These are phyloP conservation scores for Mastomys coucha DNA, from an alignment of 2,113 vertebrate species.

Conservation along the genomic window DNA sequence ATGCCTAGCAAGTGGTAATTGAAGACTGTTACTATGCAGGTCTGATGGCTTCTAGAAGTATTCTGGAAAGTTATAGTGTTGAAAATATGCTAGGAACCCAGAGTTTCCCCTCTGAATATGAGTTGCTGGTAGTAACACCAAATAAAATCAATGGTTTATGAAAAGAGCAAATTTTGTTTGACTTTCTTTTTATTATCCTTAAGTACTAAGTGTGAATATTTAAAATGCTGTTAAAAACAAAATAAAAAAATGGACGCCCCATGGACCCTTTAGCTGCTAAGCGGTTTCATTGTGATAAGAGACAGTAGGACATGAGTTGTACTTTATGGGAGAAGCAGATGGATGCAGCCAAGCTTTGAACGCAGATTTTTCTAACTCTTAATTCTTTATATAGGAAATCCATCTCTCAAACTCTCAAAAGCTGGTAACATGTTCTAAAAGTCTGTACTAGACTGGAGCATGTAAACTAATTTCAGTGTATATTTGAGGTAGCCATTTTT, in stretches of 20 bases:
- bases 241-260: conserved; percentile 64
- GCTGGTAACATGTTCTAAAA: neutral
- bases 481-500: neutral
- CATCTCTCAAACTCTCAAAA: neutral
- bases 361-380: neutral
- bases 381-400: neutral
- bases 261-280: neutral
- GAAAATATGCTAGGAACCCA: neutral
- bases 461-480: neutral
- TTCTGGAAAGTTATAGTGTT: conserved; percentile 68
- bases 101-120: conserved; percentile 77
- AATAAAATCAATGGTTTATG: conserved; percentile 62
- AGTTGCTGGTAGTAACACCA: conserved; percentile 76
- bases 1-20: conserved; percentile 84
- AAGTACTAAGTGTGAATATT: conserved; percentile 74
- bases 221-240: conserved; percentile 43
- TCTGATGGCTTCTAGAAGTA: conserved; percentile 78
- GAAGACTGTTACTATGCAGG: conserved; percentile 85
- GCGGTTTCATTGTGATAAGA: neutral
- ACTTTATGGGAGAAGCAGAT: neutral
- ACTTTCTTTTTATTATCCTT: conserved; percentile 75
- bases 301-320: neutral
- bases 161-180: conserved; percentile 38
- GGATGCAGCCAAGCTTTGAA: neutral
- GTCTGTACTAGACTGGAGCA: neutral